A percentile compares a stretch with the other conserved stretches of the same genome.
Evolutionary conservation across 2,888 invertebrate species (phyloP).

Genomic region (Tridacna gigas): DNA sequence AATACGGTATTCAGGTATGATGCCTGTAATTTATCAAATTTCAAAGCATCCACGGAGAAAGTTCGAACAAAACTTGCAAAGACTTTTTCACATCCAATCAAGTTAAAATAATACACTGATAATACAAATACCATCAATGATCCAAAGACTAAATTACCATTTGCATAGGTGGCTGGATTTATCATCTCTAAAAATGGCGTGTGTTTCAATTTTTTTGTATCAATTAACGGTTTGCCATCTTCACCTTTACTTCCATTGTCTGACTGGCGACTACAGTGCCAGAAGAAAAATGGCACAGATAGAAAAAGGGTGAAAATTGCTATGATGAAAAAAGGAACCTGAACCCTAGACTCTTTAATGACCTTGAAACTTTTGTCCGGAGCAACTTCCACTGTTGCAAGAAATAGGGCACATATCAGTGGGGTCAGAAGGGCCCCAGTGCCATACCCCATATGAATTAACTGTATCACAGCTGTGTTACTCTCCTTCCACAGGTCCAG

Average conservation of each 20-base stretch:
- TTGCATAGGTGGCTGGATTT: constrained; percentile 54
- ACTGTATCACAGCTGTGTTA: constrained; percentile 38
- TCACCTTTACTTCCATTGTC: background rate
- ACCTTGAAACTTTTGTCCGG: constrained; percentile 28
- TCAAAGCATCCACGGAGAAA: constrained; percentile 53
- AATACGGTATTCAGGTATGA: constrained; percentile 47
- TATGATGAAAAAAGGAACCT: constrained; percentile 37
- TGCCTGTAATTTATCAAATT: constrained; percentile 39
- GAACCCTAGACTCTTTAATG: constrained; percentile 50
- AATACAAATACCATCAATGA: constrained; percentile 25
- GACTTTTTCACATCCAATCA: constrained; percentile 48
- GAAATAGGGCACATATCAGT: constrained; percentile 45
- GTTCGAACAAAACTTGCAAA: constrained; percentile 48
- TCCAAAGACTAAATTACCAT: constrained; percentile 42
- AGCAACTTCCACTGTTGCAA: constrained; percentile 33
- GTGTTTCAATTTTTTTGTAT: background rate
- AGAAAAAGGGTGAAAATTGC: constrained; percentile 39
- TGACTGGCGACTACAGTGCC: constrained; percentile 12
- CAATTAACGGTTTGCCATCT: background rate
- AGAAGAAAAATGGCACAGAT: constrained; percentile 43
- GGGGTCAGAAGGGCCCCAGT: constrained; percentile 53
- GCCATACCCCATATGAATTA: constrained; percentile 56
- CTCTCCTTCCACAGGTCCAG: constrained; percentile 47
- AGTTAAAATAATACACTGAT: constrained; percentile 40
- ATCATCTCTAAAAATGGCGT: constrained; percentile 40